Evolutionary conservation across 2,113 vertebrate species (phyloP), one percentile per base, ranked within the genome.

Genomic region (Rhynchomys soricoides): DNA sequence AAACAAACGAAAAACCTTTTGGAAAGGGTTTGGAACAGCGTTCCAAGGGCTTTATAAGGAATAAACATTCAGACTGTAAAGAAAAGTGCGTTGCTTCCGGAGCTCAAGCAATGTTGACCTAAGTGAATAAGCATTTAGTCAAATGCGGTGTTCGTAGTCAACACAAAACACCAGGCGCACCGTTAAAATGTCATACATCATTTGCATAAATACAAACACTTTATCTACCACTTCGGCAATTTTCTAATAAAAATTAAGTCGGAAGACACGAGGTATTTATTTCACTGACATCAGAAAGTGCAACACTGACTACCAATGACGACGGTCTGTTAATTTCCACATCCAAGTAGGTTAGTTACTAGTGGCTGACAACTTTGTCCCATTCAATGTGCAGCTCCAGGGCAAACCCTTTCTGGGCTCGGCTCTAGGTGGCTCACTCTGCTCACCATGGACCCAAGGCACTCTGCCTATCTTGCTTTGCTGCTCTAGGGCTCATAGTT

Each of bases 391-490:
- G 19, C n/a, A 57, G 70, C 57, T 29, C 15, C 37, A 15, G 48
- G 62, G 40, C 15, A 55, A 79, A 85, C 43, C 37, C 16, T 96
- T 97, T 37, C 70, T 0, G 2, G 22, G 59, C n/a, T 66, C 40
- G 62, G 82, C 96, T 96, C 88, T 92, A 96, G 97, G 88, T 40
- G 97, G 94, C 96, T 86, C 93, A 74, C 91, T 95, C 86, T 64
- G 83, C 86, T 96, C 55, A 83, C 31, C 90, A 83, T 9, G 15
- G 64, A 68, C 59, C 70, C 34, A 55, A 52, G 92, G 66, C 26
- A 43, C 52, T 52, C 29, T 17, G 82, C 45, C 37, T 12, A 6
- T 88, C 68, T n/a, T 29, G 81, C n/a, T 64, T 64, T 64, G 62
- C 57, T 85, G 40, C 81, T 40, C 7, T 66, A 40, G 75, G 50